phyloP scores from a whole-genome alignment of 1,140 invertebrate genomes.

The Diorhabda sublineata region DNA sequence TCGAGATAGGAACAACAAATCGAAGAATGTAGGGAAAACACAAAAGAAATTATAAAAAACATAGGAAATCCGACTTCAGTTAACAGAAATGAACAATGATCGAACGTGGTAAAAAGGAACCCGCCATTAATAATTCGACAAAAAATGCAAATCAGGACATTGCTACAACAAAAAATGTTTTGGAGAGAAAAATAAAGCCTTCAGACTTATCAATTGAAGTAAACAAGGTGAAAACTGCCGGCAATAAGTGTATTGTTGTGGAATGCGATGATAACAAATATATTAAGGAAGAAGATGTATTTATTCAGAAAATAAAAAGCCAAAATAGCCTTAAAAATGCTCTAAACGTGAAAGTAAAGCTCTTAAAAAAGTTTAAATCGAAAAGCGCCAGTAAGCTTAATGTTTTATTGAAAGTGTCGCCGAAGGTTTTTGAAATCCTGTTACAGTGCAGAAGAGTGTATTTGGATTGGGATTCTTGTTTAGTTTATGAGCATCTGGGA shows the following conservation, averaged over 20 bases:
- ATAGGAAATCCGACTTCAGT: too few species aligned
- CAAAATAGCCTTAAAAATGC: not conserved
- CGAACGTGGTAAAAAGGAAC: not conserved
- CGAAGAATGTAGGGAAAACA: too few species aligned
- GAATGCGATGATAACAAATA: not conserved
- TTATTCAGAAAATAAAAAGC: slow-evolving; percentile 1
- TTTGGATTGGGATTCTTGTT: not conserved
- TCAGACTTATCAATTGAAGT: not conserved
- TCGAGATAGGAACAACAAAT: not conserved
- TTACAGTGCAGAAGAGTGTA: not conserved
- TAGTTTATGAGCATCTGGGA: not conserved
- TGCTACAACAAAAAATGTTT: not conserved
- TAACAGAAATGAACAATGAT: not conserved
- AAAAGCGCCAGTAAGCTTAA: not conserved
- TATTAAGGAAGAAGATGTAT: not conserved
- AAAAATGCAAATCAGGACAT: too few species aligned
- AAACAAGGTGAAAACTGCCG: not conserved
- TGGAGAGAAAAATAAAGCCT: not conserved
- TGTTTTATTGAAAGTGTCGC: not conserved
- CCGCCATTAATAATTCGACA: slow-evolving; percentile 1
- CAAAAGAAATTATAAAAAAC: too few species aligned
- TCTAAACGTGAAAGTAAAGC: not conserved
- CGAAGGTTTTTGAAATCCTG: not conserved
- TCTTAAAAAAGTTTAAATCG: not conserved
- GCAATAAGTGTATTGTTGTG: not conserved